phyloP scores from a whole-genome alignment of 2,888 invertebrate genomes.

The Pemphredon lugubris region DNA sequence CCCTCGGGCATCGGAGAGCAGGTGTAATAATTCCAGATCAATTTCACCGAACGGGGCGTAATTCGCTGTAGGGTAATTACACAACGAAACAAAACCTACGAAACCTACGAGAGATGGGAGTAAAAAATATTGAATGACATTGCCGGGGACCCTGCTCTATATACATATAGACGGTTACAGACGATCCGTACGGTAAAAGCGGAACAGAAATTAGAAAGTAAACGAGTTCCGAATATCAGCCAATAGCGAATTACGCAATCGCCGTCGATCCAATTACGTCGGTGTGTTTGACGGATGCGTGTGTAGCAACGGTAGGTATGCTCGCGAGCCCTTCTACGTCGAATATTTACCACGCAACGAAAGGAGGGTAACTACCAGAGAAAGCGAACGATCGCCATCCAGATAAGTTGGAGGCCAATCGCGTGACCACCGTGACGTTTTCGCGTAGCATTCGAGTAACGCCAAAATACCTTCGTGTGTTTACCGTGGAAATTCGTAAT shows the following conservation, averaged over 20 bases:
- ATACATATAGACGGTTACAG: constrained; percentile 7
- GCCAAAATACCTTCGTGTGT: constrained; percentile 21
- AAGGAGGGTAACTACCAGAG: constrained; percentile 60
- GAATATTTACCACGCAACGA: constrained; percentile 51
- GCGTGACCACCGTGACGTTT: constrained; percentile 42
- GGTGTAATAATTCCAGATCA: neutral
- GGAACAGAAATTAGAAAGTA: constrained; percentile 42
- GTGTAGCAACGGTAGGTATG: constrained; percentile 28
- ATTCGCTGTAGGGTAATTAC: constrained; percentile 4
- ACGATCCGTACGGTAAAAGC: constrained; percentile 23
- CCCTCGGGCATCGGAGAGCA: neutral
- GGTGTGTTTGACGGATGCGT: constrained; percentile 24
- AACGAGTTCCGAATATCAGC: constrained; percentile 30
- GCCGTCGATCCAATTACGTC: constrained; percentile 44
- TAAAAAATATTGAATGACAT: neutral
- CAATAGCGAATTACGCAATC: constrained; percentile 51
- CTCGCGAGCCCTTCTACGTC: constrained; percentile 49
- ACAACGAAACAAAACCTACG: neutral
- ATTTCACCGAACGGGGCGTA: constrained; percentile 9
- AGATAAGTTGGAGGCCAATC: constrained; percentile 52
- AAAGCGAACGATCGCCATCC: constrained; percentile 57
- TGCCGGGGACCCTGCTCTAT: neutral
- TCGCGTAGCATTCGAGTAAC: constrained; percentile 33
- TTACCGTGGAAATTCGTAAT: constrained; percentile 16
- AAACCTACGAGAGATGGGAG: too few relatives aligned